Base-by-base conservation (phyloP, 2,888 invertebrate genomes). In the Petrophora chlorosata region DNA sequence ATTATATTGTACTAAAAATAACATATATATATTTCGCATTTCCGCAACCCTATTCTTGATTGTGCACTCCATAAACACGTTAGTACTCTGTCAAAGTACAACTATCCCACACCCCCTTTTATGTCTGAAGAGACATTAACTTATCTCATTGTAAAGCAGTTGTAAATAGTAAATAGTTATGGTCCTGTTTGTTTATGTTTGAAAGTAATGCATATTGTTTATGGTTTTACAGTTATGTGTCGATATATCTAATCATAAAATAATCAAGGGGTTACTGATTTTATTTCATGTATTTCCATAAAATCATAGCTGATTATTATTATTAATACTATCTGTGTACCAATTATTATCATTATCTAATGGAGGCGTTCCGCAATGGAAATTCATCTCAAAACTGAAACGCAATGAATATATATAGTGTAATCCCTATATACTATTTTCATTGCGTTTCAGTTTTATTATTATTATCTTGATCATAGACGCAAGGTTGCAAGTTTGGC, bases 141-240 rank as follows among this genome's bases (percentile, higher is more conserved):
- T 36, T 22, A 26, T 2, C 10, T 26, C 15, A 33, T 28, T 8
- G 15, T 9, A 19, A 28, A 15, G 28, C n/a, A 22, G 34, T 39
- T 8, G 14, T 17, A 16, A 8, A 19, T 14, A 3, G 12, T 61
- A 69, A 67, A 73, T n/a, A n/a, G n/a, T n/a, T n/a, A 68, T 72
- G 70, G 71, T 67, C 66, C 64, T 74, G 67, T 73, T 77, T 74
- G 74, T 76, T 67, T 65, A 62, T 68, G 59, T 59, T 48, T 19
- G 39, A 23, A 5, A 15, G 38, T 36, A 30, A 43, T 57, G 38
- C 39, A 39, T 28, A 28, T 33, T 33, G 26, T 40, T 34, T 40
- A 34, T 32, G 25, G 30, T n/a, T 10, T 8, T n/a, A 13, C 1
- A 25, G 8, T 36, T 16, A 36, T 10, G 26, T n/a, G 5, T 4